Evolutionary conservation across 2,888 invertebrate species (phyloP).

Genomic region (Hirtodrosophila histrioides): DNA sequence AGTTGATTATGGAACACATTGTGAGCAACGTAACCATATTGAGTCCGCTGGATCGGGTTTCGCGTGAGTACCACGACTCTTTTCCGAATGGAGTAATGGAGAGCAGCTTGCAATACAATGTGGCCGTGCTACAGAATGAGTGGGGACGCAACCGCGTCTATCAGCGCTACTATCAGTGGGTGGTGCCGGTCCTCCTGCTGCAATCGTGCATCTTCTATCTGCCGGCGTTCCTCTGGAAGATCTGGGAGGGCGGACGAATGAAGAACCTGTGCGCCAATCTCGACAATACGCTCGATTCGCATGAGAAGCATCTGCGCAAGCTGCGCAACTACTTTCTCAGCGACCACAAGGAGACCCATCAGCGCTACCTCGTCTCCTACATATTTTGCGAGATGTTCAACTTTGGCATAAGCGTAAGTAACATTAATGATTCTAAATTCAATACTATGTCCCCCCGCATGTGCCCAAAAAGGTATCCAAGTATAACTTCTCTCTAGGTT

Average conservation of each 20-base stretch:
- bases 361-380: conserved; percentile 87
- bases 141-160: conserved; percentile 64
- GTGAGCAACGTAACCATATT: neutral
- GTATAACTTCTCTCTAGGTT: conserved; percentile 54
- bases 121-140: conserved; percentile 7
- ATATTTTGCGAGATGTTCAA: conserved; percentile 90
- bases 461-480: too few relatives aligned
- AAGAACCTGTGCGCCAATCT: conserved; percentile 81
- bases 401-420: conserved; percentile 89
- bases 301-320: conserved; percentile 57
- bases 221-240: conserved; percentile 83
- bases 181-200: conserved; percentile 79
- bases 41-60: too few relatives aligned
- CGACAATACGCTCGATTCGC: conserved; percentile 67
- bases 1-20: conserved; percentile 3
- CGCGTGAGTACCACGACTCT: too few relatives aligned
- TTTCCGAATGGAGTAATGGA: conserved; percentile 10
- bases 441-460: too few relatives aligned
- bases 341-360: conserved; percentile 79
- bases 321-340: conserved; percentile 77
- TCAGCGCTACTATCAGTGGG: conserved; percentile 84
- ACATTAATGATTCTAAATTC: neutral
- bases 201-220: conserved; percentile 81
- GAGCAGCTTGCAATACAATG: conserved; percentile 32
- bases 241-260: conserved; percentile 85